Evolutionary conservation across 2,888 invertebrate genomes (phyloP).

Genomic region (Unio pictorum): DNA sequence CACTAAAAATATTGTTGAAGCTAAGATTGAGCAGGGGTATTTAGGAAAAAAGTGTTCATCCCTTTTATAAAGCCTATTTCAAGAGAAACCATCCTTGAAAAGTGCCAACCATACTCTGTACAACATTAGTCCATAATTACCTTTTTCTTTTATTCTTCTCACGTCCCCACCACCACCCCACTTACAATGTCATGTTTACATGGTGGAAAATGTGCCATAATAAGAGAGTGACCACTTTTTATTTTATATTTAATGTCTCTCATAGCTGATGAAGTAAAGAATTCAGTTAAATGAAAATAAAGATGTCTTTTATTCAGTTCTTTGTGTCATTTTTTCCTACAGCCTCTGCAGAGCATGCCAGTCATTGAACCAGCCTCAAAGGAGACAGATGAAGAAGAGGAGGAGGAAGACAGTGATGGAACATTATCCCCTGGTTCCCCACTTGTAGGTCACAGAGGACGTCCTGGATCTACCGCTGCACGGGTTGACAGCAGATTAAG

Average conservation of each 20-base stretch:
- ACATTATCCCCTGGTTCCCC: conserved; percentile 35
- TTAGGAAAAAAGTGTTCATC: no score
- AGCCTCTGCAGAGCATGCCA: conserved; percentile 66
- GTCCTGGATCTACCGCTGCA: conserved; percentile 30
- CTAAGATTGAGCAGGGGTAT: no score
- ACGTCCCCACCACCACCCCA: no score
- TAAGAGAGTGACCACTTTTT: neutral
- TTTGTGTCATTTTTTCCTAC: conserved; percentile 5
- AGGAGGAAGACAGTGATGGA: conserved; percentile 52
- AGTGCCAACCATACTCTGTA: no score
- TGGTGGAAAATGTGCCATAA: neutral
- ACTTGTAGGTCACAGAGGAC: conserved; percentile 15
- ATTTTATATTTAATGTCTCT: no score
- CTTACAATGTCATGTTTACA: no score
- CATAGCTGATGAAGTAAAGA: no score
- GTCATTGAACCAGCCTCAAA: conserved; percentile 40
- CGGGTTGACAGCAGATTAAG: conserved; percentile 33
- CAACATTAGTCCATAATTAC: no score
- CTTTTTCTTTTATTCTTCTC: no score
- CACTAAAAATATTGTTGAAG: no score
- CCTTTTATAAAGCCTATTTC: no score
- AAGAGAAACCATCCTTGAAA: no score
- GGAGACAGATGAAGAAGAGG: conserved; percentile 39
- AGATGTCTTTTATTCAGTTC: conserved; percentile 1
- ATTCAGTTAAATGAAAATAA: neutral